These are phyloP conservation scores for Neelides sp. DNA, from an alignment of 1,140 invertebrate species.

Conservation along the genomic window DNA sequence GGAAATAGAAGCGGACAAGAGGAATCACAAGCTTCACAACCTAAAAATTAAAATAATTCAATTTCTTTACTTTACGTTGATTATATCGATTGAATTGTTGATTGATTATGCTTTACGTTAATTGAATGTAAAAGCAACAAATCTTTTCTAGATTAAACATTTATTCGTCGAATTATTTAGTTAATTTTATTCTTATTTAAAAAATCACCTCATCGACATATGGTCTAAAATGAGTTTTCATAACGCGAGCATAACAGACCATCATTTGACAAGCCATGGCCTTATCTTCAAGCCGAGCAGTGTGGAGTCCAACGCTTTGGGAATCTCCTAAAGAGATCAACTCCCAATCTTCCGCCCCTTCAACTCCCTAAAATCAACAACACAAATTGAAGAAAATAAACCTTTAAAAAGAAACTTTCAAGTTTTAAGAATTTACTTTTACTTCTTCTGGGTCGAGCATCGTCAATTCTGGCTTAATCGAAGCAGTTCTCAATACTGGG, in stretches of 20 bases:
- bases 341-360: constrained; percentile 91
- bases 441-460: constrained; percentile 84
- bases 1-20: constrained; percentile 97
- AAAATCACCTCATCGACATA: constrained; percentile 27
- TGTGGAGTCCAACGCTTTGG: constrained; percentile 83
- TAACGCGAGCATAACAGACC: constrained; percentile 92
- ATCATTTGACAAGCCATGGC: constrained; percentile 98
- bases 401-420: not conserved
- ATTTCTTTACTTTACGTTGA: no score
- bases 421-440: constrained; percentile 37
- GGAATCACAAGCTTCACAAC: constrained; percentile 91
- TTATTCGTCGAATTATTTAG: no score
- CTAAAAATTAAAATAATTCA: constrained; percentile 1
- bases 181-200: no score
- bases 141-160: no score
- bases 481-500: constrained; percentile 86
- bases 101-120: no score
- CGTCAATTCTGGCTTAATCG: constrained; percentile 94
- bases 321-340: constrained; percentile 94
- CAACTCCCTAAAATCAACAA: constrained; percentile 44
- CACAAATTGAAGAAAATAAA: not conserved
- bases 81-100: no score
- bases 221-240: constrained; percentile 47
- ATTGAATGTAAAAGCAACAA: no score
- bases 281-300: constrained; percentile 90